Evolutionary conservation across 2,888 invertebrate species (phyloP), one percentile per base, ranked within the genome.

Genomic region (Troilus luridus): DNA sequence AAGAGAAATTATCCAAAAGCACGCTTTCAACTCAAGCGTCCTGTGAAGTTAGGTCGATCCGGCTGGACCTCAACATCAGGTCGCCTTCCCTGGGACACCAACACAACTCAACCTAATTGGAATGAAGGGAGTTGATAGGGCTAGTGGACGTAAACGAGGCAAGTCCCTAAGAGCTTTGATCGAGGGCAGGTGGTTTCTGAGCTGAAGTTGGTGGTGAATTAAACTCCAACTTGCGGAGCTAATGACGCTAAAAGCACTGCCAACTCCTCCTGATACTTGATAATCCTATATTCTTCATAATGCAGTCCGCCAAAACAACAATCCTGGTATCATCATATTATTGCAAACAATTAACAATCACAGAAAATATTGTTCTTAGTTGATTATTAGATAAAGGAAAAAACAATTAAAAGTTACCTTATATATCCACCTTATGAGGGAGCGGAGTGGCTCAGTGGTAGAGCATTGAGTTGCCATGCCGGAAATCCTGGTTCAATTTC

Each of bases 131-230:
- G 72, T 77, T 77, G 72, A 77, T 77, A 17, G 27, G 12, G 6
- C 72, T 8, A 41, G 72, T 77, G 72, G 27, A 77, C 27, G 72
- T 77, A 77, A 77, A 77, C 72, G 72, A 77, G 27, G 1, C 72
- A 77, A 77, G 72, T 77, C 72, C 19, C 8, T 8, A 8, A 6
- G 17, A 19, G 72, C 72, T 77, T 77, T 77, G 72, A 77, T 41
- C 27, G 72, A 77, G 72, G 72, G 72, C 27, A 77, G 72, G 72
- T 77, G 72, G 67, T 17, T 27, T n/a, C n/a, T n/a, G n/a, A n/a
- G n/a, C 72, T 1, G 72, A 72, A 27, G 27, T 72, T 41, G 72
- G 8, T 19, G 41, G 72, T 67, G 24, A 67, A 67, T 11, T 77
- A 27, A 8, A 27, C 72, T 77, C 41, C 72, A 77, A 77, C 27